Percentiles rank a stretch among this genome's conserved stretches.
These are phyloP conservation scores for Arrhamphus sclerolepis DNA, from an alignment of 2,797 vertebrate genomes.

Conservation along the genomic window DNA sequence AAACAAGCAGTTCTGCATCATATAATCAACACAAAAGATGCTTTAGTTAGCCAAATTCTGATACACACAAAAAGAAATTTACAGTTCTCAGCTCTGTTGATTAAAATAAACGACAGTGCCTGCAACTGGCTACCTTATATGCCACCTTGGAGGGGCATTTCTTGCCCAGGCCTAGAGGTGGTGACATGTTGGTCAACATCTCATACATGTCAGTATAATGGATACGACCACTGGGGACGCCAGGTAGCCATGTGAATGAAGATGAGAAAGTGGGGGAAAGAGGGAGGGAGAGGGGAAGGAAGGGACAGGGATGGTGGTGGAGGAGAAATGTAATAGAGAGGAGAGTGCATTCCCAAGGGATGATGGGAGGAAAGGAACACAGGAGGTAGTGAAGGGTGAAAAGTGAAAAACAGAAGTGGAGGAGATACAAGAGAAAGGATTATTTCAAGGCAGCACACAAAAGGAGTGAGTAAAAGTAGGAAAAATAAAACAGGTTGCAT, in stretches of 20 bases:
- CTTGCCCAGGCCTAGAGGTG: conserved; percentile 99
- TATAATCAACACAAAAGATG: conserved; percentile 51
- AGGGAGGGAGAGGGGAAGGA: conserved; percentile 45
- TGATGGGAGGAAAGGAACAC: conserved; percentile 65
- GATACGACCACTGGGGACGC: conserved; percentile 94
- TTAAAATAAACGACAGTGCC: conserved; percentile 38
- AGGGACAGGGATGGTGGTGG: conserved; percentile 57
- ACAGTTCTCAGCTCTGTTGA: conserved; percentile 26
- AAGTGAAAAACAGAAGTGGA: conserved; percentile 73
- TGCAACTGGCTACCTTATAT: conserved; percentile 90
- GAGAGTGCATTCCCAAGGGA: conserved; percentile 51
- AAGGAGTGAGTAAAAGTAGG: conserved; percentile 73
- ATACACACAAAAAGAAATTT: conserved; percentile 57
- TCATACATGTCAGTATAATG: conserved; percentile 99
- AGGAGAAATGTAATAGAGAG: conserved; percentile 53
- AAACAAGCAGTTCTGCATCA: conserved; percentile 53
- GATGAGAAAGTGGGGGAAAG: conserved; percentile 47
- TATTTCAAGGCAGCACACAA: conserved; percentile 87
- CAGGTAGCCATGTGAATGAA: conserved; percentile 74
- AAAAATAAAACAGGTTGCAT: conserved; percentile 62
- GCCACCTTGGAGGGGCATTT: conserved; percentile 99
- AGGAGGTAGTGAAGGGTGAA: conserved; percentile 34
- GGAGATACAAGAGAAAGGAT: conserved; percentile 84
- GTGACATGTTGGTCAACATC: conserved; percentile 99
- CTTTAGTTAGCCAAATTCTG: conserved; percentile 33